Percentiles rank a stretch among this genome's conserved stretches.
These are phyloP conservation scores for Delphinus delphis DNA, from an alignment of 2,113 vertebrate species.

Conservation along the genomic window DNA sequence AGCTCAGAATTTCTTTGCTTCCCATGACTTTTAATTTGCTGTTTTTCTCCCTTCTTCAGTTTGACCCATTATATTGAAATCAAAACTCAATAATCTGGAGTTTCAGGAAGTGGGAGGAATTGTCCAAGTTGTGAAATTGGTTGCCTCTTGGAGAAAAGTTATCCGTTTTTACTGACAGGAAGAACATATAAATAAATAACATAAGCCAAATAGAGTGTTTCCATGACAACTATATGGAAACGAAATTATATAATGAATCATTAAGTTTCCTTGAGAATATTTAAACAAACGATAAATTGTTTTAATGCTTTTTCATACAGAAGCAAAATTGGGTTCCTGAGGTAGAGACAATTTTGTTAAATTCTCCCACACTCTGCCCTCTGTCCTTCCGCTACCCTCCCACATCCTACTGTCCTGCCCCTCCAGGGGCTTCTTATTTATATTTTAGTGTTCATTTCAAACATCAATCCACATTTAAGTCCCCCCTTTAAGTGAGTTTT, in stretches of 20 bases:
- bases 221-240: not conserved
- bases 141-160: conserved; percentile 48
- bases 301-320: not conserved
- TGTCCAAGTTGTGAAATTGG: conserved; percentile 44
- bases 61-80: not conserved
- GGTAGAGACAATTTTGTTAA: not conserved
- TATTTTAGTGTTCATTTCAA: not conserved
- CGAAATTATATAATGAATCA: not conserved
- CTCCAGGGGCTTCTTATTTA: not conserved
- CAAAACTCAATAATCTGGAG: conserved; percentile 29
- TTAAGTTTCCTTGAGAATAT: not conserved
- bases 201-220: not conserved
- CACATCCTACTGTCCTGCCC: fast-evolving
- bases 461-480: not conserved
- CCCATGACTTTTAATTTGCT: not conserved
- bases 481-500: not conserved
- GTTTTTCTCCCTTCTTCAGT: conserved; percentile 51
- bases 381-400: too few species aligned
- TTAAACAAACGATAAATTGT: not conserved
- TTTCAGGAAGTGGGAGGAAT: conserved; percentile 21
- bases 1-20: conserved; percentile 58
- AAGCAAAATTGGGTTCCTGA: not conserved
- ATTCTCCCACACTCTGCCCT: not conserved
- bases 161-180: not conserved
- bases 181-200: not conserved